These are phyloP conservation scores for Frankliniella intonsa DNA, from an alignment of 2,888 invertebrate genomes.

Conservation along the genomic window DNA sequence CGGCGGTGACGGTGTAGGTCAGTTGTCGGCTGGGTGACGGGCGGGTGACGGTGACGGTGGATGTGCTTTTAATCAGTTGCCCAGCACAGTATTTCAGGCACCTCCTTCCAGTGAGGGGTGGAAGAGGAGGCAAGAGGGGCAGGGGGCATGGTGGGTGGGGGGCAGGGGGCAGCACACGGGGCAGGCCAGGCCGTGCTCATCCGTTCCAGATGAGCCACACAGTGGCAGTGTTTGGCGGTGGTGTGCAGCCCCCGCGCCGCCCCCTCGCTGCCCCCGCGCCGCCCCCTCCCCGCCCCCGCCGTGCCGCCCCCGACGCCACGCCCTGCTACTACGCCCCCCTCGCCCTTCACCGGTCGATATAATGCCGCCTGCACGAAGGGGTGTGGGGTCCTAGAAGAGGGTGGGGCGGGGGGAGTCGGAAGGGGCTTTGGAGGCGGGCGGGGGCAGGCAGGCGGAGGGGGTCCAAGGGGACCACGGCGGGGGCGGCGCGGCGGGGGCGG, in stretches of 20 bases:
- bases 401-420: neutral
- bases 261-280: neutral
- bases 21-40: neutral
- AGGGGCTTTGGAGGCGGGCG: too few relatives aligned
- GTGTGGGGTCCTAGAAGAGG: neutral
- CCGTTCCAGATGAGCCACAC: slow-evolving; percentile 36
- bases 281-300: neutral
- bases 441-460: too few relatives aligned
- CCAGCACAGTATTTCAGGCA: too few relatives aligned
- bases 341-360: slow-evolving; percentile 40
- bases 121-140: too few relatives aligned
- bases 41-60: neutral
- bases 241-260: neutral
- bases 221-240: neutral
- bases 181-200: neutral
- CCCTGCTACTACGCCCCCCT: slow-evolving; percentile 43
- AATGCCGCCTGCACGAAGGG: neutral
- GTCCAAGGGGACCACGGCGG: neutral
- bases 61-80: neutral
- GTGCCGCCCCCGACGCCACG: slow-evolving; percentile 30
- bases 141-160: too few relatives aligned
- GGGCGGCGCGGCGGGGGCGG: neutral
- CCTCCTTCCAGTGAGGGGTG: too few relatives aligned
- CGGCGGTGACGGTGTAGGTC: neutral
- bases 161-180: too few relatives aligned